A percentile compares a stretch with the other conserved stretches of the same genome.
These are phyloP conservation scores for Columbina picui DNA, from an alignment of 2,113 vertebrate species.

Conservation along the genomic window DNA sequence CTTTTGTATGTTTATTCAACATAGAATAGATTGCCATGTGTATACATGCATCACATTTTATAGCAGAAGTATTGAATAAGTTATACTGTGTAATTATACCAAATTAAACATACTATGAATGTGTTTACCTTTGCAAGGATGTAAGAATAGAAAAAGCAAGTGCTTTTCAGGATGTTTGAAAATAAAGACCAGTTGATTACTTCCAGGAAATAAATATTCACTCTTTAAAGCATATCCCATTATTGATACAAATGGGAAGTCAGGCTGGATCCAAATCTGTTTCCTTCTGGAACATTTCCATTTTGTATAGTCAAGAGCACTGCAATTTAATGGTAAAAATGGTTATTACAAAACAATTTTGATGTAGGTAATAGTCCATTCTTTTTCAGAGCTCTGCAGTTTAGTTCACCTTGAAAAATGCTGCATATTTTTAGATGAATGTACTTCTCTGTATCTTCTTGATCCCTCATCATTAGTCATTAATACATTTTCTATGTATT, in stretches of 20 bases:
- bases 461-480: neutral
- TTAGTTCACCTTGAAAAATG: conserved; percentile 43
- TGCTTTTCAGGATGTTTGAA: neutral
- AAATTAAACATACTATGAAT: neutral
- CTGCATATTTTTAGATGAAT: neutral
- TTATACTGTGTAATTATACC: neutral
- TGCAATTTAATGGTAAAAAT: conserved; percentile 8
- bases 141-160: neutral
- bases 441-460: neutral
- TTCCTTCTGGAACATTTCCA: neutral
- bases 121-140: neutral
- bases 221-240: neutral
- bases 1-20: neutral
- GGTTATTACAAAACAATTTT: neutral
- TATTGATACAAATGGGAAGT: neutral
- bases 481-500: neutral
- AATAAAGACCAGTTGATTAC: neutral
- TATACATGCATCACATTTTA: neutral
- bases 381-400: conserved; percentile 7
- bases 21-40: neutral
- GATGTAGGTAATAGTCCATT: neutral
- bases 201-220: neutral
- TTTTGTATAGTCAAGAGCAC: neutral
- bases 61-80: neutral
- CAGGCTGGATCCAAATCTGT: neutral